Base-by-base conservation (phyloP, 2,888 invertebrate species). In the Thelaira solivaga region DNA sequence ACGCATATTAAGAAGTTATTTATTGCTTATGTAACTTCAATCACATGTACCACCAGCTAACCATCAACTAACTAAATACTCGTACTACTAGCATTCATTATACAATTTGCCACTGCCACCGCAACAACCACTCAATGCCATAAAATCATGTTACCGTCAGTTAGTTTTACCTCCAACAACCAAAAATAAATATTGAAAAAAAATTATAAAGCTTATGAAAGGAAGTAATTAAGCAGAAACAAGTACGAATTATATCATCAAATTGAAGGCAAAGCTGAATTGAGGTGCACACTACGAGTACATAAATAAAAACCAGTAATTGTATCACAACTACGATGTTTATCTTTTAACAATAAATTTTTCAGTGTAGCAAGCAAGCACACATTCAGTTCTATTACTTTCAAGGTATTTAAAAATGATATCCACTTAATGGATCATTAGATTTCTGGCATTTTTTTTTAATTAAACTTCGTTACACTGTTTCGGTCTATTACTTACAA, bases 1-100 rank as follows among this genome's bases (percentile, higher is more conserved):
- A 77, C 80, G 80, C 80, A 79, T 79, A 77, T 76, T 75, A 79
- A 79, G 80, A 80, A 81, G 67, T 76, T 73, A 81, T 80, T 75
- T 80, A 80, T 77, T 65, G 69, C 74, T 81, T 76, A 69, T 74
- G 78, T 76, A 81, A 80, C 78, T 76, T 76, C 65, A 64, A 74
- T 71, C 55, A 75, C n/a, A n/a, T n/a, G n/a, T 71, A 62, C 61
- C 64, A 65, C 69, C 75, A 78, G 39, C 55, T 24, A 69, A 64
- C 31, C 34, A 71, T 36, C 45, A 55, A 49, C 62, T 13, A 55
- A 20, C 16, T 13, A 26, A n/a, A n/a, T 41, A 57, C 36, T 36
- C n/a, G 6, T 43, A 31, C 31, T 34, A 47, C 49, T 49, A 36
- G 49, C 29, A 51, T 55, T 67, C 36, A n/a, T n/a, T n/a, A n/a